A percentile compares a stretch with the other conserved stretches of the same genome.
Conservation (phyloP, 2,888 invertebrate genomes). For the Papilio elwesi region DNA sequence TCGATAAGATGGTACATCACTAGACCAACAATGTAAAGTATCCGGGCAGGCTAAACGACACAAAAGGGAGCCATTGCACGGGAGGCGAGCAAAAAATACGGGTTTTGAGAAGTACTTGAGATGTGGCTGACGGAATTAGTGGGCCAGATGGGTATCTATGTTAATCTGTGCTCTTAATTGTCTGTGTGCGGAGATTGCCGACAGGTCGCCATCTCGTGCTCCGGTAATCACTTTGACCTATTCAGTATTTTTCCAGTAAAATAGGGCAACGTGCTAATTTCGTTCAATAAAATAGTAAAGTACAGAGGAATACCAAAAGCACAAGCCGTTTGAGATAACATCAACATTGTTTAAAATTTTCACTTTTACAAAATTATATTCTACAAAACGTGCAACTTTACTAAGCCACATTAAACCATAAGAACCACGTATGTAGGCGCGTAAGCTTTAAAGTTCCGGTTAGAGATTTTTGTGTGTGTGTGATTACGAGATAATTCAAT, state of each 20-base stretch:
- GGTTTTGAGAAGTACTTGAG: constrained; percentile 41
- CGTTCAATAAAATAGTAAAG: not conserved
- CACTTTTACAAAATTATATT: too few species aligned
- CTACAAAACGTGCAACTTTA: too few species aligned
- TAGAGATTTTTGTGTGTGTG: too few species aligned
- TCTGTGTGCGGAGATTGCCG: constrained; percentile 40
- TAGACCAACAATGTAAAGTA: constrained; percentile 52
- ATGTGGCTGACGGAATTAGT: constrained; percentile 46
- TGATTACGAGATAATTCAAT: too few species aligned
- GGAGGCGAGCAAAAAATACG: constrained; percentile 50
- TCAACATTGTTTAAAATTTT: too few species aligned
- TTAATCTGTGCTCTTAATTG: constrained; percentile 50
- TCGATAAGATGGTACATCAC: constrained; percentile 44
- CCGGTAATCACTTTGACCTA: constrained; percentile 1
- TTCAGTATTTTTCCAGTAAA: not conserved
- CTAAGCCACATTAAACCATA: too few species aligned
- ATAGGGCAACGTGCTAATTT: not conserved
- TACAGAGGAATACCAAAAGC: not conserved
- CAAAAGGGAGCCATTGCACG: constrained; percentile 54
- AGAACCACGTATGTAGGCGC: too few species aligned
- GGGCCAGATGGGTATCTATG: constrained; percentile 46
- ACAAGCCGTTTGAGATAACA: not conserved
- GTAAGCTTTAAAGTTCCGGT: too few species aligned
- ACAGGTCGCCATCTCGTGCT: constrained; percentile 8
- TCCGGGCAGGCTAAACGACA: constrained; percentile 46